A percentile compares a stretch with the other conserved stretches of the same genome.
Evolutionary conservation across 2,113 vertebrate species (phyloP).

Genomic region (Promerops cafer): DNA sequence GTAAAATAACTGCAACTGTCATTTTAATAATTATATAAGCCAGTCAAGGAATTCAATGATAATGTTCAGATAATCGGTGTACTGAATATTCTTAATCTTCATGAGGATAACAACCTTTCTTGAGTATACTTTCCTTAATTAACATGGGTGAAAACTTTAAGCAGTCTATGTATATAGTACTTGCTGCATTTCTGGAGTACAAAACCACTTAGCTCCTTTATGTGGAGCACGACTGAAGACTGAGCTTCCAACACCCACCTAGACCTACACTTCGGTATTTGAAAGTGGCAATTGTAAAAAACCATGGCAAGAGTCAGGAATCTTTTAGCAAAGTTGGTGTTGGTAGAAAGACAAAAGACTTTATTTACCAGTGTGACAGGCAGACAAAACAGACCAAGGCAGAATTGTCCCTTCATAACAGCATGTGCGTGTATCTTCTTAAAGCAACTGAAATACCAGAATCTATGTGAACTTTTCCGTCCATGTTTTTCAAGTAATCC

Average conservation of each 20-base stretch:
- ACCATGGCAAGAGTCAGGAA: neutral
- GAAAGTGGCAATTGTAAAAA: neutral
- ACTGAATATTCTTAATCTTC: neutral
- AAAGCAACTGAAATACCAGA: neutral
- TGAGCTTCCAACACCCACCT: neutral
- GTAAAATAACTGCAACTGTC: neutral
- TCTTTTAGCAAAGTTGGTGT: neutral
- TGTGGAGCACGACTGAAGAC: neutral
- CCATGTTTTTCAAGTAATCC: neutral
- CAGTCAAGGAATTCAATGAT: neutral
- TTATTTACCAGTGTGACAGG: neutral
- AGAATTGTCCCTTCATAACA: rapidly evolving
- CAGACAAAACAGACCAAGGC: neutral
- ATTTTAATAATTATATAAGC: neutral
- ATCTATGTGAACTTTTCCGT: neutral
- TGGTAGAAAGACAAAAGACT: neutral
- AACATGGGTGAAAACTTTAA: neutral
- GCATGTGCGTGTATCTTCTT: neutral
- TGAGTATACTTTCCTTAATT: neutral
- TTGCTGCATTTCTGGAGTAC: neutral
- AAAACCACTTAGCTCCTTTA: neutral
- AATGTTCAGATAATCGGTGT: neutral
- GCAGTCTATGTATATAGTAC: rapidly evolving
- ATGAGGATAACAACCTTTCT: neutral
- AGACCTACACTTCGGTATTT: neutral